Percentiles rank a stretch among this genome's conserved stretches.
Evolutionary conservation across 2,113 vertebrate genomes (phyloP).

Genomic region (Grus americana): DNA sequence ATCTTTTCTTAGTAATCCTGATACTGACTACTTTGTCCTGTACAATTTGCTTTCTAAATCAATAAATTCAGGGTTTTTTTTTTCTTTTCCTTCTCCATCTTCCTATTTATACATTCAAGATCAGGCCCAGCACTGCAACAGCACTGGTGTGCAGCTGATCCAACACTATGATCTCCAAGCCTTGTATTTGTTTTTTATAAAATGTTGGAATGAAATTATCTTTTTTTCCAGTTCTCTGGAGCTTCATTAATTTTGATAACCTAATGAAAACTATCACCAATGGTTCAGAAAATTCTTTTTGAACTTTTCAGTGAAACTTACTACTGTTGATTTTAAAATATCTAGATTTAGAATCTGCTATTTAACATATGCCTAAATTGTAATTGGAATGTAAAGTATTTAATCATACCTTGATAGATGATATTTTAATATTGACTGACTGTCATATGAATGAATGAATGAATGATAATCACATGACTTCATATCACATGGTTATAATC

Average conservation of each 20-base stretch:
- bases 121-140: neutral
- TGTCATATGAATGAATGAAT: neutral
- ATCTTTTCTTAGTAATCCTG: neutral
- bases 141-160: neutral
- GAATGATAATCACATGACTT: neutral
- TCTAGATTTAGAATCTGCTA: neutral
- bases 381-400: neutral
- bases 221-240: neutral
- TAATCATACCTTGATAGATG: neutral
- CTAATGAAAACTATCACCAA: neutral
- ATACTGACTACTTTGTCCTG: neutral
- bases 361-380: neutral
- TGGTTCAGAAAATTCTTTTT: neutral
- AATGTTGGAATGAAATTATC: neutral
- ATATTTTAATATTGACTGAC: neutral
- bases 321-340: neutral
- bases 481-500: neutral
- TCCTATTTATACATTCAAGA: neutral
- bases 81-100: neutral
- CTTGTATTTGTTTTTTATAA: neutral
- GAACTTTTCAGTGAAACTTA: neutral
- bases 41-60: neutral
- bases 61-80: neutral
- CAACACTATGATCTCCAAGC: neutral
- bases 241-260: neutral